Base-by-base conservation (phyloP, 1,140 invertebrate species). In the Physella acuta region DNA sequence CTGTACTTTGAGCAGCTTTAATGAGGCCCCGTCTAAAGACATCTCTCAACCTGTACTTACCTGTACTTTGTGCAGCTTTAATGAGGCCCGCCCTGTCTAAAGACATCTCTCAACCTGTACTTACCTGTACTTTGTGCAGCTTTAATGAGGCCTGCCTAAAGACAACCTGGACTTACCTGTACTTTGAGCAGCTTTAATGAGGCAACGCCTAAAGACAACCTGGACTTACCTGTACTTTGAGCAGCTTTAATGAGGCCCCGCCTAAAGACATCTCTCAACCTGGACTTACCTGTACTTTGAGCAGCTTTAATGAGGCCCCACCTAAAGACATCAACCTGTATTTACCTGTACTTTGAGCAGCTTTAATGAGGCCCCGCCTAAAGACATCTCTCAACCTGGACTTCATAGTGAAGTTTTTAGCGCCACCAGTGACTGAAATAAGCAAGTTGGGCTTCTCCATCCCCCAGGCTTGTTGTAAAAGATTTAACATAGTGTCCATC, bases 401-500 rank as follows among this genome's bases (percentile, higher is more conserved):
- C 53, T 83, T 81, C 76, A 87, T 82, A 16, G 76, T 76, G 72
- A 87, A 85, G 69, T 84, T 84, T 68, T 85, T 82, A 16, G 86
- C 85, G 8, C 86, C 86, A 4, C 86, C 86, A 31, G 85, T 86
- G 20, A 87, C 85, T 2, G 85, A 86, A 36, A 87, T 85, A 16
- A 86, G 80, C 8, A 87, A 77, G 66, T 86, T 85, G 26, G 86
- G 86, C 33, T 76, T 75, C 34, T 80, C 73, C 30, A 85, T 72
- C 5, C 70, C 65, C 86, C 85, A 86, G n/a, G 80, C 74, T 26
- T 85, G 74, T 61, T 76, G 78, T 73, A 86, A 74, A 34, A 86
- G 73, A 3, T 77, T 60, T 59, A 84, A 62, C 64, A 86, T 76
- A 11, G 68, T 70, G 2, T 79, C 61, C 74, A 84, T 81, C 0